Percentiles rank a stretch among this genome's conserved stretches.
phyloP scores from a whole-genome alignment of 2,888 invertebrate genomes.

The Lypha dubia region DNA sequence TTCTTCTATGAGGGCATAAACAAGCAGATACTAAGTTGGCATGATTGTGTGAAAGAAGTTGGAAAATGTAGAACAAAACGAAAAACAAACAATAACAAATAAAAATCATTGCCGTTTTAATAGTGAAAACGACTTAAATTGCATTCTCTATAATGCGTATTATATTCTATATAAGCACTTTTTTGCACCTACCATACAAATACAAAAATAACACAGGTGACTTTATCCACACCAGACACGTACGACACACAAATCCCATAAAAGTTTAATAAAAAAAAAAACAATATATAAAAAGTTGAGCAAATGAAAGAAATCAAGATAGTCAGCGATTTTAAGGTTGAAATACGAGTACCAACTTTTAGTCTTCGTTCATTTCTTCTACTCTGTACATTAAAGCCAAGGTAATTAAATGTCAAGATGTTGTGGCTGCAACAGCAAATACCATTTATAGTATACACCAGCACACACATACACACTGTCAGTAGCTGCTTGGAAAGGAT shows the following conservation, averaged over 20 bases:
- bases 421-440: conserved; percentile 62
- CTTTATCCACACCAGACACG: conserved; percentile 13
- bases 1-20: background rate
- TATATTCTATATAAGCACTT: conserved; percentile 5
- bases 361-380: conserved; percentile 29
- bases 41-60: background rate
- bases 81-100: conserved; percentile 2
- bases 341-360: conserved; percentile 33
- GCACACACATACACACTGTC: too few species aligned
- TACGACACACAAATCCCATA: conserved; percentile 28
- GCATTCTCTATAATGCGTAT: conserved; percentile 64
- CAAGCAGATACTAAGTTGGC: conserved; percentile 4
- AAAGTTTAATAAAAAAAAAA: conserved; percentile 28
- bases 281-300: conserved; percentile 13
- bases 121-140: conserved; percentile 59
- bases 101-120: conserved; percentile 52
- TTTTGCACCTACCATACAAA: conserved; percentile 6
- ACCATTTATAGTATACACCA: background rate
- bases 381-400: conserved; percentile 58
- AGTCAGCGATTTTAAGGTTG: conserved; percentile 53
- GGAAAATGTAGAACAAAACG: background rate
- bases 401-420: conserved; percentile 74
- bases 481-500: conserved; percentile 42
- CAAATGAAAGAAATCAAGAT: conserved; percentile 64
- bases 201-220: background rate